A percentile compares a stretch with the other conserved stretches of the same genome.
phyloP scores from a whole-genome alignment of 2,797 vertebrate species.

The Rhynchotus rufescens region DNA sequence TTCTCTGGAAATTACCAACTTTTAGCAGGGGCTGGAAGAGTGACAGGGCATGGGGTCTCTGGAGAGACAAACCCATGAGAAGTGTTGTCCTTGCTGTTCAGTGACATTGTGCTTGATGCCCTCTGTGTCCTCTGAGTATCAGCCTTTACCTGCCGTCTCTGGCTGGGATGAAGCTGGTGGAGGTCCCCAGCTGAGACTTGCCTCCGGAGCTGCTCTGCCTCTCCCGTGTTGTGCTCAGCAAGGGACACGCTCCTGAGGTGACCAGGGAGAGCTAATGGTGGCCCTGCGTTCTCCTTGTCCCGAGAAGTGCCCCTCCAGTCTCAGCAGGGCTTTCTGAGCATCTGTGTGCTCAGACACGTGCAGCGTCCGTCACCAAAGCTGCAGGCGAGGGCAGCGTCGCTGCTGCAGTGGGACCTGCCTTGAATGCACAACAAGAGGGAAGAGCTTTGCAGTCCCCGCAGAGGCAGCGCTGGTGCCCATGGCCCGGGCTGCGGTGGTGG shows the following conservation, averaged over 20 bases:
- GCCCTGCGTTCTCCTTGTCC: background rate
- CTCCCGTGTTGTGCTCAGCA: accelerated
- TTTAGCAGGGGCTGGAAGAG: background rate
- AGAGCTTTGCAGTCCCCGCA: too few relatives aligned
- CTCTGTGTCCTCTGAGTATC: background rate
- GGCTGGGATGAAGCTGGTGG: background rate
- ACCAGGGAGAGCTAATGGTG: background rate
- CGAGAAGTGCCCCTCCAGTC: background rate
- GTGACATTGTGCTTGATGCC: background rate
- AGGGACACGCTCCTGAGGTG: background rate
- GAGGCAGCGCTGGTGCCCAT: too few relatives aligned
- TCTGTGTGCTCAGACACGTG: too few relatives aligned
- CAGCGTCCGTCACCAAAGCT: too few relatives aligned
- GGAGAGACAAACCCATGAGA: background rate
- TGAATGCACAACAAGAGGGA: too few relatives aligned
- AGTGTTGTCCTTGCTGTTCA: background rate
- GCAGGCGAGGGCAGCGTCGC: too few relatives aligned
- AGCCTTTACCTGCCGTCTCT: background rate
- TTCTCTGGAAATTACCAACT: background rate
- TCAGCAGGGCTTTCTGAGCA: background rate
- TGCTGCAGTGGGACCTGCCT: too few relatives aligned
- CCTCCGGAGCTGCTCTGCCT: background rate
- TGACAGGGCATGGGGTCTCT: background rate
- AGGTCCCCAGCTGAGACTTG: background rate
- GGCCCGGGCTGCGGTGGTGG: background rate